A percentile compares a stretch with the other conserved stretches of the same genome.
Evolutionary conservation across 2,113 vertebrate species (phyloP).

Genomic region (Octodon degus): DNA sequence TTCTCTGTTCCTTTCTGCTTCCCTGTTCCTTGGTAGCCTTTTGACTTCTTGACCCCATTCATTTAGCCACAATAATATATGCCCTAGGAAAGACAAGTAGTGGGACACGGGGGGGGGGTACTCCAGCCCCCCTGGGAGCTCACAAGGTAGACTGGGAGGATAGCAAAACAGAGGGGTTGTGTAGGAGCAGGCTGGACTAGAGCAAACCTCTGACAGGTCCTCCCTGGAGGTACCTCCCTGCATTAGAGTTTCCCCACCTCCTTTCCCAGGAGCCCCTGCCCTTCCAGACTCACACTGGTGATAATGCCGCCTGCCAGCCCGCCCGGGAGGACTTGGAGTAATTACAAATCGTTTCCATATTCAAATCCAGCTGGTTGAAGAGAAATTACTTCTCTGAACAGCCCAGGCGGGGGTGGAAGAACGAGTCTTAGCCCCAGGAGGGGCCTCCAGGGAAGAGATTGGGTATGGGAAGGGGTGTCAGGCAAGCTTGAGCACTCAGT

Average conservation of each 20-base stretch:
- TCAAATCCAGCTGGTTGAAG: slow-evolving; percentile 89
- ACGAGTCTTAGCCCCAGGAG: slow-evolving; percentile 64
- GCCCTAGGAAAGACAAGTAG: not conserved
- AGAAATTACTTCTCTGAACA: slow-evolving; percentile 87
- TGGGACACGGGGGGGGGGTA: slow-evolving; percentile 13
- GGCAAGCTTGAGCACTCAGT: not conserved
- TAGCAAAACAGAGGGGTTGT: not conserved
- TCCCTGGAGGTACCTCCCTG: not conserved
- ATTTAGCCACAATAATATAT: slow-evolving; percentile 19
- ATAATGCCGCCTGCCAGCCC: slow-evolving; percentile 58
- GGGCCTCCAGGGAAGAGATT: slow-evolving; percentile 24
- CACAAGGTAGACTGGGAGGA: not conserved
- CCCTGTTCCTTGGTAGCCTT: not conserved
- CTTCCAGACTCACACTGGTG: slow-evolving; percentile 70
- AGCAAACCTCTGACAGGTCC: slow-evolving; percentile 44
- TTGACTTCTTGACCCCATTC: slow-evolving; percentile 55
- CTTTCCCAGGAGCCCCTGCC: slow-evolving; percentile 57
- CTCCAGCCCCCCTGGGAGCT: not conserved
- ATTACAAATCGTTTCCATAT: slow-evolving; percentile 92
- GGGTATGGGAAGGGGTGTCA: not conserved
- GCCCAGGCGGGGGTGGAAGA: slow-evolving; percentile 83
- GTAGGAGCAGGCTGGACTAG: not conserved
- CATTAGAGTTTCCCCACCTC: slow-evolving; percentile 68
- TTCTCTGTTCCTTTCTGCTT: slow-evolving; percentile 36
- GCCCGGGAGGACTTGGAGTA: slow-evolving; percentile 86